These are phyloP conservation scores for Tamias sibiricus DNA, from an alignment of 2,113 vertebrate genomes.

Conservation along the genomic window DNA sequence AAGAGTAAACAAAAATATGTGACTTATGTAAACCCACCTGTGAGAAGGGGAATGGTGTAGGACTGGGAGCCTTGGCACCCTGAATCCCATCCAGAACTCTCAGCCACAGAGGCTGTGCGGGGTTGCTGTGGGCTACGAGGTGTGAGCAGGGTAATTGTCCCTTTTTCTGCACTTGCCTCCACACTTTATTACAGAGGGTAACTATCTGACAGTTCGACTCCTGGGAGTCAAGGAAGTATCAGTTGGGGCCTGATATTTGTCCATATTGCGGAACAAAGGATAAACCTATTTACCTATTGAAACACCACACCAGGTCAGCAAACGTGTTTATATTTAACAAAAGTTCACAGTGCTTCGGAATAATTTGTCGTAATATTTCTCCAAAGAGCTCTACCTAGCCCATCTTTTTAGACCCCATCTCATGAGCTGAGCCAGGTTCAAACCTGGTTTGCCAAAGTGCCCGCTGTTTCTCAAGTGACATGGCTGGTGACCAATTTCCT, in stretches of 20 bases:
- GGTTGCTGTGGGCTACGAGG: rapidly evolving
- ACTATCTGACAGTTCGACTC: neutral
- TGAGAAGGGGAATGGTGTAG: neutral
- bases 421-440: neutral
- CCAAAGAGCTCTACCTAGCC: neutral
- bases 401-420: neutral
- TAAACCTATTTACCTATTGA: neutral
- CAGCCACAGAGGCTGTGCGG: no score
- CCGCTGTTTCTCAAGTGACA: neutral
- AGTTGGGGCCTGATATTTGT: neutral
- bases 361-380: neutral
- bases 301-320: rapidly evolving
- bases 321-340: rapidly evolving
- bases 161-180: no score
- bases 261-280: neutral
- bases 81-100: neutral
- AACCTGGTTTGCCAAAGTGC: no score
- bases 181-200: neutral
- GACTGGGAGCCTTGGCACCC: rapidly evolving
- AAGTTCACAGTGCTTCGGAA: neutral
- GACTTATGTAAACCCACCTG: neutral
- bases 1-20: neutral
- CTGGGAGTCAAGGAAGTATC: neutral
- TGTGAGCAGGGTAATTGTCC: rapidly evolving
- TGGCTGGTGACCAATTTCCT: neutral